A percentile compares a stretch with the other conserved stretches of the same genome.
Conservation (phyloP, 2,797 vertebrate genomes). For the Hyperoplus lanceolatus region DNA sequence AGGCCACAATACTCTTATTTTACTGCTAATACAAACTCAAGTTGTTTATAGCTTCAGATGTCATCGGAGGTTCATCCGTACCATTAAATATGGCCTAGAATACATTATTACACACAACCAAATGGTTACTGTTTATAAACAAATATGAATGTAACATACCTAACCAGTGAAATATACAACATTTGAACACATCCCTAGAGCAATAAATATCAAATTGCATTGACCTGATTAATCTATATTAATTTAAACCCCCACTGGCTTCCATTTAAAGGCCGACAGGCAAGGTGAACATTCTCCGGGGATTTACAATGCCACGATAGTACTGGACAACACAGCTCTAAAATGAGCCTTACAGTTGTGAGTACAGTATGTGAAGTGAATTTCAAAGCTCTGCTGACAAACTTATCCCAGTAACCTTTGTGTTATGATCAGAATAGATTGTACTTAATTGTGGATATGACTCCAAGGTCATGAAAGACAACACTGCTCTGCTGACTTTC, state of each 20-base stretch:
- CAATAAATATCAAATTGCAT: background rate
- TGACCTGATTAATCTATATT: background rate
- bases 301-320: constrained; percentile 14
- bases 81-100: background rate
- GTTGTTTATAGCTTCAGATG: background rate
- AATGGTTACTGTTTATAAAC: background rate
- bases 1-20: background rate
- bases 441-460: constrained; percentile 9
- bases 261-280: background rate
- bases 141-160: background rate
- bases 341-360: background rate
- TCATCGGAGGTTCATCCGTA: background rate
- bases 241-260: background rate
- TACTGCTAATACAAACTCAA: background rate
- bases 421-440: constrained; percentile 6
- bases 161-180: background rate
- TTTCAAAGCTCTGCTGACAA: background rate
- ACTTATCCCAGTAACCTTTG: background rate
- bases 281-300: constrained; percentile 7
- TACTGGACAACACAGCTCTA: background rate
- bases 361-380: background rate
- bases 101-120: background rate
- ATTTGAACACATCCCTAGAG: background rate
- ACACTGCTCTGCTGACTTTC: background rate
- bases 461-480: constrained; percentile 44